phyloP scores from a whole-genome alignment of 2,113 vertebrate genomes.

The Regulus satrapa region DNA sequence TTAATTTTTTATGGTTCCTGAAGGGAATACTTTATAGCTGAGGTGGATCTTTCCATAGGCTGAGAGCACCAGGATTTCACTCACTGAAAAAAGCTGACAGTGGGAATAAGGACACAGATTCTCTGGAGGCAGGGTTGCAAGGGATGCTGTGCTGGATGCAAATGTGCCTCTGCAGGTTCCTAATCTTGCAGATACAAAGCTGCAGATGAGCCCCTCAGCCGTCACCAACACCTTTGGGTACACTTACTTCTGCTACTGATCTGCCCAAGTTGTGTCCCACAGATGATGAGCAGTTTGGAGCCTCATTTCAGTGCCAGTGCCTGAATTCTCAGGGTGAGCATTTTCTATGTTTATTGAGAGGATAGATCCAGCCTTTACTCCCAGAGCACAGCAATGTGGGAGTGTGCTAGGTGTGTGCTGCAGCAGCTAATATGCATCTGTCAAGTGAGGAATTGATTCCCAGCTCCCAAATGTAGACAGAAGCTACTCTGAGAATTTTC shows the following conservation, averaged over 20 bases:
- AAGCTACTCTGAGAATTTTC: background rate
- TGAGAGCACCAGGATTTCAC: background rate
- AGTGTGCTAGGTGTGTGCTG: background rate
- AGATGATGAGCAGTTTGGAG: background rate
- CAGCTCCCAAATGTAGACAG: background rate
- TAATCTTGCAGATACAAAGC: background rate
- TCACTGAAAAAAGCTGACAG: background rate
- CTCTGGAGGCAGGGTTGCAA: background rate
- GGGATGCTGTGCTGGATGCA: background rate
- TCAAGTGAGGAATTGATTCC: background rate
- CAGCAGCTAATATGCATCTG: background rate
- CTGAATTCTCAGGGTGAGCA: background rate
- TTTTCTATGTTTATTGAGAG: background rate
- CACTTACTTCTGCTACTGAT: background rate
- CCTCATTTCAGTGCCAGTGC: background rate
- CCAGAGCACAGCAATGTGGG: background rate
- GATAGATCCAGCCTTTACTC: background rate
- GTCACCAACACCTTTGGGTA: background rate
- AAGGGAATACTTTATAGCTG: background rate
- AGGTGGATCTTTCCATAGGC: conserved; percentile 20
- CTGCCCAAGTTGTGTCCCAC: background rate
- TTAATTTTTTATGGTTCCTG: conserved; percentile 37
- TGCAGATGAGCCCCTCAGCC: background rate
- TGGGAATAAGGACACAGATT: background rate
- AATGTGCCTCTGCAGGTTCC: background rate